Base-by-base conservation (phyloP, 2,113 vertebrate species). In the Patagioenas fasciata region DNA sequence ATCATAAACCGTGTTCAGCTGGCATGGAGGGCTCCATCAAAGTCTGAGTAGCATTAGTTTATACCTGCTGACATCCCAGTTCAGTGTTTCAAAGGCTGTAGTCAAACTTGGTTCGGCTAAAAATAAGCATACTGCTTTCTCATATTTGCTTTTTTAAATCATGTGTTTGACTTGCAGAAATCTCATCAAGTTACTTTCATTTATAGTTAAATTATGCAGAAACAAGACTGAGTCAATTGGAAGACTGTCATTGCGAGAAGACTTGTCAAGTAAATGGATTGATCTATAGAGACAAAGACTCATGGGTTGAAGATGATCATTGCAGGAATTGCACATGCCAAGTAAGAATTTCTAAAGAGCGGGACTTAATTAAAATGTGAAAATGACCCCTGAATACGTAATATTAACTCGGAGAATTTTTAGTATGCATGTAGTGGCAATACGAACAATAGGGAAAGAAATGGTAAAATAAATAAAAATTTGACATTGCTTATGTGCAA, bases 201-300 rank as follows among this genome's bases (percentile, higher is more conserved):
- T 97, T 94, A 31, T 97, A 99, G 99, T 88, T 99, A 96, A 99
- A 99, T 98, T 99, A 99, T 91, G 99, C 99, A 31, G 99, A 99
- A 98, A 99, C 99, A 34, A 98, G 99, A 61, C 98, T 99, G 93
- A 99, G 97, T 97, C 99, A 99, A n/a, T 91, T 99, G 98, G 99
- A 99, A 97, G 98, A 98, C 89, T 99, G 99, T 97, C 99, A 99
- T 51, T 99, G 99, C 38, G 99, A 99, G 98, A 98, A 98, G 98
- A 99, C 98, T 28, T 99, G 99, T 97, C 98, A 98, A 95, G 98
- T 98, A 93, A 98, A 98, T 71, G 98, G 98, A 72, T 90, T 98
- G 85, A 97, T 99, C 51, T 99, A 99, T 95, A 97, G 99, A 91
- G 99, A 99, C 95, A 98, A 98, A 95, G 99, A 99, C 95, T 98